phyloP scores from a whole-genome alignment of 2,797 vertebrate species.

The Bufotes viridis region DNA sequence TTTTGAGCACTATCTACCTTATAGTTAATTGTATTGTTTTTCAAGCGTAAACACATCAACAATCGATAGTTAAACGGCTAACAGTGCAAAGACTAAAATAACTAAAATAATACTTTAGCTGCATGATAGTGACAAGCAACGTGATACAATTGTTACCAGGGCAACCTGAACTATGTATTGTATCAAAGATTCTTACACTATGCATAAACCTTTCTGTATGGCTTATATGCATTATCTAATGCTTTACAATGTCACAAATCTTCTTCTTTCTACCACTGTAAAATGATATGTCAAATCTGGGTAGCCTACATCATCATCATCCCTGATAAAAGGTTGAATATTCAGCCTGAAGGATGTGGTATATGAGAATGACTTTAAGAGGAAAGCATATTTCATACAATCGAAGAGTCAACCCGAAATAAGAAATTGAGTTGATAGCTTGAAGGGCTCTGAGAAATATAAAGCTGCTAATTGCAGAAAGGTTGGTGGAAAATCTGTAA shows the following conservation, averaged over 20 bases:
- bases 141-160: slow-evolving; percentile 50
- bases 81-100: slow-evolving; percentile 6
- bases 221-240: slow-evolving; percentile 17
- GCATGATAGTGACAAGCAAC: slow-evolving; percentile 11
- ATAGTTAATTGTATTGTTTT: no score
- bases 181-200: slow-evolving; percentile 15
- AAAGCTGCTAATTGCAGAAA: slow-evolving; percentile 13
- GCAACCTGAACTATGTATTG: slow-evolving; percentile 46
- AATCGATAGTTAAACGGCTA: no score
- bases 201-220: slow-evolving; percentile 12
- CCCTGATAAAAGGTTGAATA: slow-evolving; percentile 21
- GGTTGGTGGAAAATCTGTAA: slow-evolving; percentile 18
- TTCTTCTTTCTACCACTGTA: slow-evolving; percentile 15
- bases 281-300: not conserved
- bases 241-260: slow-evolving; percentile 17
- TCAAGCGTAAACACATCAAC: no score
- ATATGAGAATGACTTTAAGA: slow-evolving; percentile 22
- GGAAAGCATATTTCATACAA: slow-evolving; percentile 17
- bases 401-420: slow-evolving; percentile 5
- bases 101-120: slow-evolving; percentile 50
- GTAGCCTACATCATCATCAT: slow-evolving; percentile 32
- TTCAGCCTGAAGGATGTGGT: slow-evolving; percentile 22
- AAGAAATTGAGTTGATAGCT: slow-evolving; percentile 23
- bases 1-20: no score
- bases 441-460: not conserved